A percentile compares a stretch with the other conserved stretches of the same genome.
Conservation (phyloP, 2,113 vertebrate genomes). For the Eidolon helvum region DNA sequence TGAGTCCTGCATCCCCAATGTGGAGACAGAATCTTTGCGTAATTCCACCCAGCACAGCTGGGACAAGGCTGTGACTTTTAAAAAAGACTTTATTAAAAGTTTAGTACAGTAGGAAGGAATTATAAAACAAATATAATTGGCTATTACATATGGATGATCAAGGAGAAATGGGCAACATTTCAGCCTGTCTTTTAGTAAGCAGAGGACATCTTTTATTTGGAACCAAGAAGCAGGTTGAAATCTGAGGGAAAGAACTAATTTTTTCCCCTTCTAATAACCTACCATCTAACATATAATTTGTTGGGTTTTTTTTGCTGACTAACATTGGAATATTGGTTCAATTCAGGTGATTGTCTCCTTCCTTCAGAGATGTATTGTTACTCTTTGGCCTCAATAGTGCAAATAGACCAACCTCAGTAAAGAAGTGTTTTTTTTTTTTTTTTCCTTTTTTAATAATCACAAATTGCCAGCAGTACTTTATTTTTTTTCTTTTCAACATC, state of each 20-base stretch:
- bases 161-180: background rate
- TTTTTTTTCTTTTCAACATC: no score
- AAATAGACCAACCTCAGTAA: background rate
- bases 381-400: background rate
- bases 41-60: background rate
- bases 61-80: background rate
- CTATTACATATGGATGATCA: background rate
- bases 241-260: background rate
- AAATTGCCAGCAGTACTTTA: no score
- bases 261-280: background rate
- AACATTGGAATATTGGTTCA: background rate
- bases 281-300: background rate
- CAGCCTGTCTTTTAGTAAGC: background rate
- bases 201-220: background rate
- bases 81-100: conserved; percentile 4
- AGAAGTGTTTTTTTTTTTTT: background rate
- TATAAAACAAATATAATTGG: background rate
- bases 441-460: no score
- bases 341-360: background rate
- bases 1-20: background rate
- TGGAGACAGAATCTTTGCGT: background rate
- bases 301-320: background rate
- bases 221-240: background rate
- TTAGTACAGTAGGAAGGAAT: background rate
- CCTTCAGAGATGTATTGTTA: background rate